Conservation (phyloP, 2,888 invertebrate species). For the Nezara viridula region DNA sequence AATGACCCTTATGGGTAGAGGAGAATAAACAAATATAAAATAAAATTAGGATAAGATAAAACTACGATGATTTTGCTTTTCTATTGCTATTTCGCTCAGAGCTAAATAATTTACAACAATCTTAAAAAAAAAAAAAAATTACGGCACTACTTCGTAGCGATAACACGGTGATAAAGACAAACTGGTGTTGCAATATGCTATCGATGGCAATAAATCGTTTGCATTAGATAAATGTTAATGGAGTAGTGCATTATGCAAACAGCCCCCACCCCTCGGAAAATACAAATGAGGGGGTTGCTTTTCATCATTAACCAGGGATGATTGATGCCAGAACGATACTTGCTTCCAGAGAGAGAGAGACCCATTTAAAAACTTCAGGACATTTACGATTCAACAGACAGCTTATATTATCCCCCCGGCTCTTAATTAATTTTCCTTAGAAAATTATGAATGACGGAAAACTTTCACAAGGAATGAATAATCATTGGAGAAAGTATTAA, state of each 20-base stretch:
- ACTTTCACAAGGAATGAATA: slow-evolving; percentile 40
- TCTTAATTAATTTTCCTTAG: slow-evolving; percentile 28
- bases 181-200: slow-evolving; percentile 13
- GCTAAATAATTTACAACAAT: no score
- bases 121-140: background rate
- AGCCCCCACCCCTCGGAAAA: background rate
- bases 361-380: slow-evolving; percentile 23
- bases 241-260: slow-evolving; percentile 29
- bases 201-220: slow-evolving; percentile 29
- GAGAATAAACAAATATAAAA: no score
- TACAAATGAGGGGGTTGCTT: slow-evolving; percentile 33
- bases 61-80: no score
- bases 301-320: slow-evolving; percentile 14
- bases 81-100: no score
- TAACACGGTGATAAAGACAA: background rate
- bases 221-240: slow-evolving; percentile 36
- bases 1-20: no score
- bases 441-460: slow-evolving; percentile 33
- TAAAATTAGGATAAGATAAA: no score
- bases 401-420: slow-evolving; percentile 18
- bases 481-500: slow-evolving; percentile 35
- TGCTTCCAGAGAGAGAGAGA: background rate
- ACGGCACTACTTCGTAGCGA: background rate
- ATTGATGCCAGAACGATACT: background rate
- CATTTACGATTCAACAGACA: slow-evolving; percentile 40